Percentiles rank a stretch among this genome's conserved stretches.
Conservation (phyloP, 1,140 invertebrate genomes). For the Globodera rostochiensis region DNA sequence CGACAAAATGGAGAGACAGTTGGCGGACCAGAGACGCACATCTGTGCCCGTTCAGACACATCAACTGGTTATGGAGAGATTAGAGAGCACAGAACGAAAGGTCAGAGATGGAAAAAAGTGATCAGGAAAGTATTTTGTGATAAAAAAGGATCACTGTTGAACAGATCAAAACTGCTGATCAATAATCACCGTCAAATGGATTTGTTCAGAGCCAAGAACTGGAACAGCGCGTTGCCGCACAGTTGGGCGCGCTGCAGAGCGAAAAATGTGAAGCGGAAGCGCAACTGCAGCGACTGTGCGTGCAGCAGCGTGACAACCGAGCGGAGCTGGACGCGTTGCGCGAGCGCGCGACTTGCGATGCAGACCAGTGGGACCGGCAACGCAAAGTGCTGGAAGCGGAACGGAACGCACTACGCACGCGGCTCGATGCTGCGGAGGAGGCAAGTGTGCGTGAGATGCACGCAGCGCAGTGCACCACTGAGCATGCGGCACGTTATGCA, state of each 20-base stretch:
- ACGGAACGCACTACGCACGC: constrained; percentile 20
- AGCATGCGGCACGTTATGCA: constrained; percentile 35
- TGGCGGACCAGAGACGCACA: constrained; percentile 27
- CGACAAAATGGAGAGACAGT: constrained; percentile 30
- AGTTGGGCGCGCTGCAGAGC: constrained; percentile 23
- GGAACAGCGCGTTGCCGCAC: constrained; percentile 23
- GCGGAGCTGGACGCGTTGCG: constrained; percentile 36
- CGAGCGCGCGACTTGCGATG: constrained; percentile 23
- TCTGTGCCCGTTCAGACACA: constrained; percentile 13
- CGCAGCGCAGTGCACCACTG: constrained; percentile 29
- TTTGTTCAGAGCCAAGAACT: constrained; percentile 27
- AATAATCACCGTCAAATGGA: too few relatives aligned
- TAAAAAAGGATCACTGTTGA: too few relatives aligned
- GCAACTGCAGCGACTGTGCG: constrained; percentile 9
- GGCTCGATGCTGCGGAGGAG: constrained; percentile 36
- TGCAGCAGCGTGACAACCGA: constrained; percentile 27
- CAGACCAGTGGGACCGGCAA: constrained; percentile 26
- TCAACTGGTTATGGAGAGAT: constrained; percentile 11
- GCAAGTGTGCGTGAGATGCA: constrained; percentile 29
- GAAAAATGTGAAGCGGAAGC: constrained; percentile 35
- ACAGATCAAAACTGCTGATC: too few relatives aligned
- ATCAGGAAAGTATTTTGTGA: too few relatives aligned
- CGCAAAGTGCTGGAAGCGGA: constrained; percentile 38
- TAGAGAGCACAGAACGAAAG: constrained; percentile 17
- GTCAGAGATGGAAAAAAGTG: constrained; percentile 2